Percentiles rank a stretch among this genome's conserved stretches.
Conservation (phyloP, 1,140 invertebrate genomes). For the Leptinotarsa lineolata region DNA sequence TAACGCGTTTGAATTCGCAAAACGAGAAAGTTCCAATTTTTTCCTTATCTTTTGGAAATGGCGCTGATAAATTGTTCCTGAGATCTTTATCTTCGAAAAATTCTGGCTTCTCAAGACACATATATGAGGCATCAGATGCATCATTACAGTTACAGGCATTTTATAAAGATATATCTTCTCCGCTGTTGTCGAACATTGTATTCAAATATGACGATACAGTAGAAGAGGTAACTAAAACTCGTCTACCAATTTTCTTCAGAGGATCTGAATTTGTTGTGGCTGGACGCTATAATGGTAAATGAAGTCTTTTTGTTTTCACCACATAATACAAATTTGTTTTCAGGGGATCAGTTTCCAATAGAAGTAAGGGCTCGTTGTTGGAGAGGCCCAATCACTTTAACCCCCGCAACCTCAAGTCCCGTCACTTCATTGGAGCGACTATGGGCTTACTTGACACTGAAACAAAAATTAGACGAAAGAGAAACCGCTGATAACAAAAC, state of each 20-base stretch:
- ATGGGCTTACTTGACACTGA: conserved; percentile 73
- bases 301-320: no score
- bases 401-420: conserved; percentile 30
- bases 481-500: conserved; percentile 43
- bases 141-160: conserved; percentile 69
- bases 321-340: no score
- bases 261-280: conserved; percentile 65
- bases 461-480: conserved; percentile 66
- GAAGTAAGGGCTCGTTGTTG: neutral
- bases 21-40: conserved; percentile 59
- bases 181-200: conserved; percentile 67
- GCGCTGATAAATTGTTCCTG: conserved; percentile 68
- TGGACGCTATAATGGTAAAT: conserved; percentile 52
- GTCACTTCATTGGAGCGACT: conserved; percentile 62
- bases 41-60: conserved; percentile 69
- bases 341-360: no score
- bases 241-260: conserved; percentile 61
- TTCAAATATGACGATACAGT: conserved; percentile 64
- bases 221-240: conserved; percentile 50
- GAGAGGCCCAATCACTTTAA: conserved; percentile 43
- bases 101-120: conserved; percentile 68
- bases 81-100: conserved; percentile 67
- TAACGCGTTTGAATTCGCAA: neutral
- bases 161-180: conserved; percentile 70
- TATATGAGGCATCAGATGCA: conserved; percentile 72